Base-by-base conservation (phyloP, 2,888 invertebrate species). In the Drosophila ustulata region DNA sequence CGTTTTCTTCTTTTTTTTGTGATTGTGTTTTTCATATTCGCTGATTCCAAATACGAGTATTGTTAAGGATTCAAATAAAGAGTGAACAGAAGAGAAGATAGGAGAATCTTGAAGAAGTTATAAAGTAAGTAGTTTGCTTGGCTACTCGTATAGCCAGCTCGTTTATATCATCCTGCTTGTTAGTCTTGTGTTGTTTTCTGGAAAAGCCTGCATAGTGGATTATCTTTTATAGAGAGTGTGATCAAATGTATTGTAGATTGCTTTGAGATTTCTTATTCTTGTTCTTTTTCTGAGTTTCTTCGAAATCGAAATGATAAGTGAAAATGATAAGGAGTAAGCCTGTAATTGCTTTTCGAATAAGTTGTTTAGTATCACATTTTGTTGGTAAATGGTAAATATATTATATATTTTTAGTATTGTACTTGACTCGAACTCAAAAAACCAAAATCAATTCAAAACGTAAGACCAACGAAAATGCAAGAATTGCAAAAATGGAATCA, bases 141-240 rank as follows among this genome's bases (percentile, higher is more conserved):
- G 68, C 62, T 79, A 71, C 34, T 52, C 46, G 55, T 41, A 49
- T 45, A 37, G 55, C 41, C 34, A 55, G 49, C 59, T 39, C 65
- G 58, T 58, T 64, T 61, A 59, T 51, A 74, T 79, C 80, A 77
- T 85, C 82, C 85, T 82, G 82, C 75, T 75, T 79, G 75, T 75
- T 68, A 75, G 78, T 82, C 72, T 71, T 75, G 84, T 82, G 82
- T 82, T 71, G 82, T 37, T 37, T 37, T 82, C 78, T 83, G 63
- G 71, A 82, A 78, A 82, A 85, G 18, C 82, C 83, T 84, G 82
- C 80, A 77, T 78, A 55, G 39, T 41, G 13, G 39, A 41, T 41
- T 30, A 51, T 53, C 73, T 59, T 71, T 66, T 9, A 57, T 78
- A 37, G 4, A 76, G 63, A 78, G 76, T 82, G 66, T 64, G 69